These are phyloP conservation scores for Apostichopus japonicus DNA, from an alignment of 35 echinoderm and acorn worm genomes.

Conservation along the genomic window DNA sequence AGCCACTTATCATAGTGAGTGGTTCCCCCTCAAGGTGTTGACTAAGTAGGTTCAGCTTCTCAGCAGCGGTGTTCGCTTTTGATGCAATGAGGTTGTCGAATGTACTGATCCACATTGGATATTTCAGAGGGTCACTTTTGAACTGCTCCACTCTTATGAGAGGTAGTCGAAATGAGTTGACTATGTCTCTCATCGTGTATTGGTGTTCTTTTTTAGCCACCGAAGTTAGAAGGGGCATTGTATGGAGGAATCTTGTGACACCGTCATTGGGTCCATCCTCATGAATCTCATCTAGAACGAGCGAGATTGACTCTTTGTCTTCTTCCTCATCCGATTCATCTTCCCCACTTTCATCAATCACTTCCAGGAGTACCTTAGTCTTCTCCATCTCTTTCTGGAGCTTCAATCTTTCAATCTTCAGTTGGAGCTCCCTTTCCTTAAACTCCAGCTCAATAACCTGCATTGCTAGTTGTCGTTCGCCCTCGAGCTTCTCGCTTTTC, in stretches of 20 bases:
- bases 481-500: background rate
- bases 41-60: no score
- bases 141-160: no score
- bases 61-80: no score
- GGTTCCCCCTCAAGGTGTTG: no score
- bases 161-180: conserved; percentile 47
- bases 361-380: conserved; percentile 2
- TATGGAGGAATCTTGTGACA: conserved; percentile 11
- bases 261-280: conserved; percentile 10
- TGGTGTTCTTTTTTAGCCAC: background rate
- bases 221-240: background rate
- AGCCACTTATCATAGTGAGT: no score
- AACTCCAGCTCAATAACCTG: conserved; percentile 37
- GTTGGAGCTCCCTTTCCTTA: conserved; percentile 22
- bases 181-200: background rate
- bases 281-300: background rate
- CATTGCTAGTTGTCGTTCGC: conserved; percentile 7
- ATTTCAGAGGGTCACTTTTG: conserved; percentile 16
- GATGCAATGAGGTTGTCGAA: no score
- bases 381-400: conserved; percentile 13
- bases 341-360: background rate
- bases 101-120: no score
- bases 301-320: background rate
- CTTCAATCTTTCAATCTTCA: no score
- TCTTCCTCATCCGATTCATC: background rate